phyloP scores from a whole-genome alignment of 2,797 vertebrate genomes.

The Sebastes hubbsi region DNA sequence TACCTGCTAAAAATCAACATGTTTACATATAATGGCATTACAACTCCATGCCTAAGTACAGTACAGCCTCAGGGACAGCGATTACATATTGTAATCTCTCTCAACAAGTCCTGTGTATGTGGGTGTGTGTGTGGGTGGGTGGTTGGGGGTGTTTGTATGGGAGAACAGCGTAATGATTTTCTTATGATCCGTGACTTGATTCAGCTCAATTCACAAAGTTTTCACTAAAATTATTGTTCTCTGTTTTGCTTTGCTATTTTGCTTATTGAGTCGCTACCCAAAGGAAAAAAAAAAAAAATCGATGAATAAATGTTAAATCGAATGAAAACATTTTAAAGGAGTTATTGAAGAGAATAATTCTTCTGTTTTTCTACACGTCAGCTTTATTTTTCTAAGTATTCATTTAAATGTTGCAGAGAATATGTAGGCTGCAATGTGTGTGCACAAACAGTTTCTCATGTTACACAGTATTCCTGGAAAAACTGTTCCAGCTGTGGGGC shows the following conservation, averaged over 20 bases:
- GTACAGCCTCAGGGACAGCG: not conserved
- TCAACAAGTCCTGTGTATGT: not conserved
- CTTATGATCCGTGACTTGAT: not conserved
- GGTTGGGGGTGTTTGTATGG: not conserved
- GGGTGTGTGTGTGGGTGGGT: not conserved
- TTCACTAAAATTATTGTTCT: not conserved
- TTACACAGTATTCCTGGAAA: not conserved
- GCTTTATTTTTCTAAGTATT: not conserved
- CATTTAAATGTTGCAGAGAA: not conserved
- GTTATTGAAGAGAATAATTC: not conserved
- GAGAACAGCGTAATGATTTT: not conserved
- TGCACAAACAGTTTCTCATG: not conserved
- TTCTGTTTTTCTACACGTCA: not conserved
- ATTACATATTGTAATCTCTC: not conserved
- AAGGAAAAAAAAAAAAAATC: not conserved
- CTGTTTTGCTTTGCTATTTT: not conserved
- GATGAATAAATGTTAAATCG: not conserved
- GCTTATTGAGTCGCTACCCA: not conserved
- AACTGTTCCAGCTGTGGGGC: slow-evolving; percentile 21
- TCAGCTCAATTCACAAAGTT: not conserved
- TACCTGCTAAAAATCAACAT: not conserved
- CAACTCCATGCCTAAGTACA: not conserved
- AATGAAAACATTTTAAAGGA: not conserved
- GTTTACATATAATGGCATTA: not conserved
- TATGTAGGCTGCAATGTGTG: not conserved